Conservation (phyloP, 2,113 vertebrate genomes). For the Choloepus hoffmanni region DNA sequence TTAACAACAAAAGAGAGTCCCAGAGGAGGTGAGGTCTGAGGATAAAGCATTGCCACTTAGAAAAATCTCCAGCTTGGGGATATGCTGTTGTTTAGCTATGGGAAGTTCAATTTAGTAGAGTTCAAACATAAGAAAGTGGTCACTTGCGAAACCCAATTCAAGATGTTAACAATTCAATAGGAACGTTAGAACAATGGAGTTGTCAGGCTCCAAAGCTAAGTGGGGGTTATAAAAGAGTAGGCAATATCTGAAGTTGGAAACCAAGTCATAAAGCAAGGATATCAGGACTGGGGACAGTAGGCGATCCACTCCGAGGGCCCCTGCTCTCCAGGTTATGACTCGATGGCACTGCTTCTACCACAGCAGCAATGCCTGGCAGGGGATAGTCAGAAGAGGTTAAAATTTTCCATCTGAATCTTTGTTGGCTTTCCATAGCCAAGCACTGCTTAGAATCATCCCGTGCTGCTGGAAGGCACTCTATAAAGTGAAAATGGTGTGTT, state of each 20-base stretch:
- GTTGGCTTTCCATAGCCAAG: not conserved
- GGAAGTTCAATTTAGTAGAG: not conserved
- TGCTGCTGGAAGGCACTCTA: not conserved
- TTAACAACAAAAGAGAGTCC: not conserved
- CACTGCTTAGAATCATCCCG: not conserved
- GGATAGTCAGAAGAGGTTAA: not conserved
- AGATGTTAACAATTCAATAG: slow-evolving; percentile 16
- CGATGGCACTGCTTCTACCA: not conserved
- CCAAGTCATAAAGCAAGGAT: not conserved
- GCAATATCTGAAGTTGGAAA: not conserved
- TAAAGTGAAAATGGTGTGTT: not conserved
- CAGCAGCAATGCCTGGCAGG: not conserved
- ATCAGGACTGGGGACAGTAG: not conserved
- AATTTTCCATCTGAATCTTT: not conserved
- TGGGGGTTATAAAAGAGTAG: not conserved
- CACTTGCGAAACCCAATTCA: not conserved
- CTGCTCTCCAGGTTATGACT: not conserved
- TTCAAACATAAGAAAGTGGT: slow-evolving; percentile 7
- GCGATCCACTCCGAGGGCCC: not conserved
- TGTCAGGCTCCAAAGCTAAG: not conserved
- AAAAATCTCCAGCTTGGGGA: not conserved
- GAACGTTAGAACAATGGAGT: not conserved
- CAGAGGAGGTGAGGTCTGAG: not conserved
- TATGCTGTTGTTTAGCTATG: not conserved
- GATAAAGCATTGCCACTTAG: not conserved